Conservation (phyloP, 2,113 vertebrate species). For the Mus pahari region DNA sequence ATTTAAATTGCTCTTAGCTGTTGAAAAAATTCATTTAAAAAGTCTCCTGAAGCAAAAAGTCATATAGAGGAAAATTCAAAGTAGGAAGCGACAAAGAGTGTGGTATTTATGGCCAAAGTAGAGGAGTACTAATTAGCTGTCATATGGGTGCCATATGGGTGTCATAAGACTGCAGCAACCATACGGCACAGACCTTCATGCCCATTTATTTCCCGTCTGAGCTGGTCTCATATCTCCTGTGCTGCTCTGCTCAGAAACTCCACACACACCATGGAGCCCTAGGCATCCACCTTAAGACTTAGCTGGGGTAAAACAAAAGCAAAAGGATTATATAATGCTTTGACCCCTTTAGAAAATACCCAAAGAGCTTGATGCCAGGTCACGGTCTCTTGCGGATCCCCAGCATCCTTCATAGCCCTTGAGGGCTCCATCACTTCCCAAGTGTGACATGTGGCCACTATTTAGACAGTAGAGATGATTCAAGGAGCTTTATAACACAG, state of each 20-base stretch:
- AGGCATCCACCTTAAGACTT: not conserved
- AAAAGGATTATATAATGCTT: not conserved
- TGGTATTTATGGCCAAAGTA: not conserved
- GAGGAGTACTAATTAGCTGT: not conserved
- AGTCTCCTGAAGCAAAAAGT: not conserved
- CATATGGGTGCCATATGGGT: not conserved
- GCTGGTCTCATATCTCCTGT: not conserved
- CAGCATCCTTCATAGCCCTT: not conserved
- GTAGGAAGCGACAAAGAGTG: not conserved
- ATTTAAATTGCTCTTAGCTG: no score
- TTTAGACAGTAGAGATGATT: not conserved
- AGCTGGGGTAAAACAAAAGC: not conserved
- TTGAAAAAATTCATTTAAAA: not conserved
- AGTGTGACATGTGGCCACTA: not conserved
- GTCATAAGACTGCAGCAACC: not conserved
- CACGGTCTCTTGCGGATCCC: not conserved
- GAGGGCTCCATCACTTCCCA: not conserved
- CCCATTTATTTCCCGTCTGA: accelerated
- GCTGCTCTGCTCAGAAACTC: slow-evolving; percentile 2
- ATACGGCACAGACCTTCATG: not conserved
- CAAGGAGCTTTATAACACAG: not conserved
- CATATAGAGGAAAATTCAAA: not conserved
- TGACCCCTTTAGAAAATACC: not conserved
- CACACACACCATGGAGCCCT: not conserved
- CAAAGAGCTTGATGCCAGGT: not conserved